Base-by-base conservation (phyloP, 1,140 invertebrate genomes). In the Pseudomyrmex pallidus region DNA sequence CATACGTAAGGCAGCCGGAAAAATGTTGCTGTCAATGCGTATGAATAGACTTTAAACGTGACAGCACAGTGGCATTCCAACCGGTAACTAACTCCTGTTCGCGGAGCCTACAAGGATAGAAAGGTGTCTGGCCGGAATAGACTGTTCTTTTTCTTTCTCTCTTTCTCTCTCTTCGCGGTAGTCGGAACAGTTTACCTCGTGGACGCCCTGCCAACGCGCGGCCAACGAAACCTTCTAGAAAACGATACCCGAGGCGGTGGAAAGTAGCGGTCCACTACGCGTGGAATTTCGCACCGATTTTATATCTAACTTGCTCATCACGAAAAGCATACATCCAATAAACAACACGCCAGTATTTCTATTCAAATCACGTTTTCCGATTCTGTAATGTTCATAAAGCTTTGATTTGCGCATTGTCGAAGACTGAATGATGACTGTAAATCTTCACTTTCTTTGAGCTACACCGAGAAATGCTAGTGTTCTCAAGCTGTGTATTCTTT, bases 71-170 rank as follows among this genome's bases (percentile, higher is more conserved):
- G 86, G 88, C 85, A 90, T 88, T 90, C 84, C 87, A 85, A 87
- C 87, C 87, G 88, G 85, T 87, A 90, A 87, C 87, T 89, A 90
- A 87, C 87, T 89, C 86, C 83, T 88, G 86, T 86, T 86, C 85
- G 66, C 66, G 76, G 20, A 5, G 54, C 70, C 73, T 72, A 84
- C 76, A 56, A 86, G 83, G 83, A 90, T 87, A 89, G 89, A 90
- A 90, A 90, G 87, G 87, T 89, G 87, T 90, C 87, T 90, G 78
- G 86, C 84, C 68, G 59, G 68, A 85, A 76, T 74, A 82, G 84
- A 77, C 82, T 86, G 44, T 15, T 50, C 35, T 35, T 35, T 35
- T 7, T 35, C 35, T 35, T 7, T 35, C 35, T 35, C 5, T 35
- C 35, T 35, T 7, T 35, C 35, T 35, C 35, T 35, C 35, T 35